Evolutionary conservation across 2,888 invertebrate species (phyloP), one percentile per base, ranked within the genome.

Genomic region (Andrena marginata): DNA sequence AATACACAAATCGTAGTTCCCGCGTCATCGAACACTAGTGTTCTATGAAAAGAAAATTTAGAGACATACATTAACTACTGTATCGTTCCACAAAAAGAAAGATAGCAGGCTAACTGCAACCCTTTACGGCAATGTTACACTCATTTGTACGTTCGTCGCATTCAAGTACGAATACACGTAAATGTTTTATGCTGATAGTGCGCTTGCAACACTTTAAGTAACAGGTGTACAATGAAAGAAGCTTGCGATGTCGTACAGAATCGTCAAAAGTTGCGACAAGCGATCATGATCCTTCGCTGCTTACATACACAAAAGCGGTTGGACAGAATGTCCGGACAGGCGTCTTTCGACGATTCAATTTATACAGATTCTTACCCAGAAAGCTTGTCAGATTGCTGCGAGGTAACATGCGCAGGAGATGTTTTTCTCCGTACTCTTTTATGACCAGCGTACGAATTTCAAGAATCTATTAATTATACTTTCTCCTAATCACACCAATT

Each of bases 351-450:
- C 4, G 51, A 77, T 73, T 31, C 72, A 48, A 73, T 73, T 78
- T 72, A 75, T 48, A 82, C 65, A 63, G 67, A 77, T 79, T 89
- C 93, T 93, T 93, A 93, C 93, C 93, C 92, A 89, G 92, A 91
- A 82, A 93, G 87, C 88, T 93, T 93, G 84, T 93, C 93, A 87
- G 91, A 89, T 89, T 92, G 93, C 85, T 93, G 92, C 76, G 90
- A 92, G 86, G 87, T 90, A 86, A 92, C 89, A 90, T 93, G 91
- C 77, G 95, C 97, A 73, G 97, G 96, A 82, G 97, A 96, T 90
- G 96, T 96, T 95, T 97, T 97, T 94, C 97, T 95, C 93, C 97
- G 96, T 93, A 97, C 96, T 95, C 97, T 97, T 91, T 92, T 88
- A 90, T 90, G 90, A 92, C 93, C 93, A 94, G 93, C 93, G 89